A percentile compares a stretch with the other conserved stretches of the same genome.
Evolutionary conservation across 2,888 invertebrate species (phyloP).

Genomic region (Tachina lurida): DNA sequence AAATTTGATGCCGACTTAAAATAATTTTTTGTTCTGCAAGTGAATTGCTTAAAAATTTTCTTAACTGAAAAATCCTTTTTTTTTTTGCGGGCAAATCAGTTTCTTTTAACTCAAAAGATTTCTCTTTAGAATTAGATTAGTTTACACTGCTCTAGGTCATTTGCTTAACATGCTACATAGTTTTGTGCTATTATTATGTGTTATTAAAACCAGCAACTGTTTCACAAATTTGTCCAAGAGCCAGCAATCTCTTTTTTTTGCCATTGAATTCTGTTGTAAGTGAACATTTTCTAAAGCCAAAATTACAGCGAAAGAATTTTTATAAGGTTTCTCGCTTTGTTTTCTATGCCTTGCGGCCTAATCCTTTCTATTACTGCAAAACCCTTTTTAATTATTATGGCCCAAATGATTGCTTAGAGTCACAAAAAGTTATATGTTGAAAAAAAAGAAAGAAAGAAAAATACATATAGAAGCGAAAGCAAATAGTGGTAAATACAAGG

Average conservation of each 20-base stretch:
- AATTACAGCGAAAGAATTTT: slow-evolving; percentile 9
- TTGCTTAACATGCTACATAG: slow-evolving; percentile 6
- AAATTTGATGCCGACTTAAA: too few species aligned
- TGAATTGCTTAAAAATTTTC: too few species aligned
- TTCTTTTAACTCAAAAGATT: slow-evolving; percentile 32
- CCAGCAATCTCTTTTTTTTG: slow-evolving; percentile 10
- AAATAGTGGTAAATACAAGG: slow-evolving; percentile 26
- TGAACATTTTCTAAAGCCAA: slow-evolving; percentile 15
- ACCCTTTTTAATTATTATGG: slow-evolving; percentile 63
- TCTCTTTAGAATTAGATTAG: slow-evolving; percentile 36
- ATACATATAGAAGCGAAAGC: neutral
- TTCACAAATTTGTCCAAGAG: slow-evolving; percentile 45
- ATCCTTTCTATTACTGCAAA: slow-evolving; percentile 55
- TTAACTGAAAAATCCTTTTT: neutral
- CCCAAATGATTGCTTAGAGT: slow-evolving; percentile 64
- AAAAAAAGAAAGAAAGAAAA: neutral
- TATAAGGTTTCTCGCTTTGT: slow-evolving; percentile 14
- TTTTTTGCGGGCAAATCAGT: neutral
- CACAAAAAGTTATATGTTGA: slow-evolving; percentile 66
- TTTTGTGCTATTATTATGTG: neutral
- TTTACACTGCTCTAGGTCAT: slow-evolving; percentile 50
- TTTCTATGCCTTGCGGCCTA: slow-evolving; percentile 34
- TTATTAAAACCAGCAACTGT: slow-evolving; percentile 30
- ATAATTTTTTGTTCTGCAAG: too few species aligned
- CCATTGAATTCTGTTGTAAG: neutral